Percentiles rank a stretch among this genome's conserved stretches.
Conservation (phyloP, 2,797 vertebrate genomes). For the Merluccius polli region DNA sequence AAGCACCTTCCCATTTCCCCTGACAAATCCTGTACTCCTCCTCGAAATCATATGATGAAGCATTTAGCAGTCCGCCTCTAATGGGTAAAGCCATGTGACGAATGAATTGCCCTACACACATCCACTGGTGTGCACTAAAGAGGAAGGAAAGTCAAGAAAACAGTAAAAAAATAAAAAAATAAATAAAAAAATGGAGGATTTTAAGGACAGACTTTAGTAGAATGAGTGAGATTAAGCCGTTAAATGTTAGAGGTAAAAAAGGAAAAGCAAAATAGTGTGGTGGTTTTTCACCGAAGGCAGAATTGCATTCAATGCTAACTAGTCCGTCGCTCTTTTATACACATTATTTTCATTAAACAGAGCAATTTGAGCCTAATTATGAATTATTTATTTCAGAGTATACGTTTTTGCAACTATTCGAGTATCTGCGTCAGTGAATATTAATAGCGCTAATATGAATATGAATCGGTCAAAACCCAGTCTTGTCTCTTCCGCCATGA, state of each 20-base stretch:
- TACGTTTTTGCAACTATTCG: too few relatives aligned
- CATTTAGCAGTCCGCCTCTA: slow-evolving; percentile 68
- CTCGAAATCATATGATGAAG: slow-evolving; percentile 76
- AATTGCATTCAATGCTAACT: too few relatives aligned
- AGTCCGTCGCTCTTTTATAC: too few relatives aligned
- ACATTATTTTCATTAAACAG: too few relatives aligned
- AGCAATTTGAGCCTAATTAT: too few relatives aligned
- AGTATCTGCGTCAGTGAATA: too few relatives aligned
- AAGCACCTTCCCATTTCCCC: slow-evolving; percentile 68
- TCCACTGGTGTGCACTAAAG: slow-evolving; percentile 44
- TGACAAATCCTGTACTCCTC: slow-evolving; percentile 74
- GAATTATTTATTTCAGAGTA: too few relatives aligned
- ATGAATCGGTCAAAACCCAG: slow-evolving; percentile 56
- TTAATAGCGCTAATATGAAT: too few relatives aligned
- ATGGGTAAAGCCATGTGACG: slow-evolving; percentile 73
- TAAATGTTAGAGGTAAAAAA: slow-evolving; percentile 10
- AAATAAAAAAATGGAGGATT: slow-evolving; percentile 27
- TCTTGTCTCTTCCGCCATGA: slow-evolving; percentile 68
- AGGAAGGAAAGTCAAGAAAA: slow-evolving; percentile 61
- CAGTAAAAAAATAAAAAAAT: slow-evolving; percentile 42
- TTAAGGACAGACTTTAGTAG: slow-evolving; percentile 8
- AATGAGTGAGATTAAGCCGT: slow-evolving; percentile 34
- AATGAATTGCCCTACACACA: slow-evolving; percentile 71
- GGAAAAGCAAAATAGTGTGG: too few relatives aligned
- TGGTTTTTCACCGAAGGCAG: too few relatives aligned